A percentile compares a stretch with the other conserved stretches of the same genome.
phyloP scores from a whole-genome alignment of 1,140 invertebrate species.

The Zaprionus vittiger region DNA sequence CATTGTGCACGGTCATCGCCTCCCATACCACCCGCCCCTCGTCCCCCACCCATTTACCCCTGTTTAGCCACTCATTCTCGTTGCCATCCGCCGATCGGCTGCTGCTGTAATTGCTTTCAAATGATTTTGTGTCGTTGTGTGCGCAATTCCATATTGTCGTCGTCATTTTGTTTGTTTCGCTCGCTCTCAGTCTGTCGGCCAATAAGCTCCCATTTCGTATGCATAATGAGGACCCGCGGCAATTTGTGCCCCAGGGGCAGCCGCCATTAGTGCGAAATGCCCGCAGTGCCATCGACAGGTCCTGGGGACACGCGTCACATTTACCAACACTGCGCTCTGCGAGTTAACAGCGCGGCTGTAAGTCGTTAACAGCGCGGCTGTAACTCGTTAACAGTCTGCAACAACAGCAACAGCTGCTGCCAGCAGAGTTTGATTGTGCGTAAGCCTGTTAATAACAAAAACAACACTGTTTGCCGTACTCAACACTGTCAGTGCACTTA shows the following conservation, averaged over 20 bases:
- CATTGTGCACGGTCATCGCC: conserved; percentile 70
- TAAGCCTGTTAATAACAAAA: neutral
- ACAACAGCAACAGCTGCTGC: neutral
- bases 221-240: conserved; percentile 75
- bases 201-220: conserved; percentile 77
- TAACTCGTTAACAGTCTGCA: neutral
- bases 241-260: conserved; percentile 58
- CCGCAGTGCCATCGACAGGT: conserved; percentile 9
- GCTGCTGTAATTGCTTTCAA: conserved; percentile 78
- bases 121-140: conserved; percentile 78
- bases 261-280: conserved; percentile 70
- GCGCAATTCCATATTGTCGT: conserved; percentile 75
- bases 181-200: conserved; percentile 24
- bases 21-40: neutral
- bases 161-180: conserved; percentile 47
- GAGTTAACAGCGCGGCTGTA: neutral
- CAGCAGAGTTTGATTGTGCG: neutral
- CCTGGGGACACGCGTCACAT: conserved; percentile 1
- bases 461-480: neutral
- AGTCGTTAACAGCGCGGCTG: neutral
- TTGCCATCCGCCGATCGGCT: conserved; percentile 15
- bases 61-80: neutral
- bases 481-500: neutral
- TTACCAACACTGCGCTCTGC: neutral
- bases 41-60: neutral